These are phyloP conservation scores for Prochilodus magdalenae DNA, from an alignment of 2,113 vertebrate species.

Conservation along the genomic window DNA sequence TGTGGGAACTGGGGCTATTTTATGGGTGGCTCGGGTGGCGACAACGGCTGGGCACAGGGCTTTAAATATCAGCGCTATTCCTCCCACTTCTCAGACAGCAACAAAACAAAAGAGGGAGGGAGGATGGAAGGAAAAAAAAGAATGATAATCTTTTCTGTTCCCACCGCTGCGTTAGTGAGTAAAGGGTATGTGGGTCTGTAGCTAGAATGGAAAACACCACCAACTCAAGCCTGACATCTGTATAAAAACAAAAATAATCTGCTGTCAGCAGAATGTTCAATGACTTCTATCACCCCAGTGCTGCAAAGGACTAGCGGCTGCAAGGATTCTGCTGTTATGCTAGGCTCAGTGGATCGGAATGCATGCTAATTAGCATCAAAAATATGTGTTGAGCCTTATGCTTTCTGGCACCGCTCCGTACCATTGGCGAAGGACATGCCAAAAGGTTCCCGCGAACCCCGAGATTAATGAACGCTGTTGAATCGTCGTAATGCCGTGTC, in stretches of 20 bases:
- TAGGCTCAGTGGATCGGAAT: conserved; percentile 95
- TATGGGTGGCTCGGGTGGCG: conserved; percentile 60
- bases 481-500: conserved; percentile 76
- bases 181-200: conserved; percentile 63
- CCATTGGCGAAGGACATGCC: conserved; percentile 74
- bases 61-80: conserved; percentile 73
- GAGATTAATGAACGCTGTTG: conserved; percentile 79
- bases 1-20: conserved; percentile 57
- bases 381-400: conserved; percentile 76
- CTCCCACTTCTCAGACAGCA: conserved; percentile 25
- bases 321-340: conserved; percentile 81
- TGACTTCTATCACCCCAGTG: conserved; percentile 81
- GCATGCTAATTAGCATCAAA: conserved; percentile 94
- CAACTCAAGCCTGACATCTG: conserved; percentile 82
- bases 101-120: conserved; percentile 26
- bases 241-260: conserved; percentile 91
- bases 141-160: conserved; percentile 43
- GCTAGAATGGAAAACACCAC: conserved; percentile 77
- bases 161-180: conserved; percentile 49
- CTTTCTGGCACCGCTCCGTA: conserved; percentile 74
- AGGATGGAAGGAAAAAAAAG: conserved; percentile 25
- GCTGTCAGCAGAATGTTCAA: conserved; percentile 86
- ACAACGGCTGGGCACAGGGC: conserved; percentile 59
- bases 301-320: conserved; percentile 79
- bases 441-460: conserved; percentile 71